Evolutionary conservation across 2,113 vertebrate genomes (phyloP).

Genomic region (Cercopithecus mona): DNA sequence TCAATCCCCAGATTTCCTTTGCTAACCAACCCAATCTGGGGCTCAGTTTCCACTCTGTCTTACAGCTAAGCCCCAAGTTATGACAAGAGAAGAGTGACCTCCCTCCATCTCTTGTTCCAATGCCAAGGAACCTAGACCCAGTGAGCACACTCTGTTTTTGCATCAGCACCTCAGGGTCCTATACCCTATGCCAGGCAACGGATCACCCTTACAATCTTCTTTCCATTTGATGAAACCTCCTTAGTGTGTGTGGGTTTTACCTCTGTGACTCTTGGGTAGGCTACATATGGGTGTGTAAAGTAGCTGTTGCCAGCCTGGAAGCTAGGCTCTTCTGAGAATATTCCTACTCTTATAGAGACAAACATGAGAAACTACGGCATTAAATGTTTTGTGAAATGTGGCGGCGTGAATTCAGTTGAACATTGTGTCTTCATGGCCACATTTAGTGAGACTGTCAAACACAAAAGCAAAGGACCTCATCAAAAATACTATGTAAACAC

Average conservation of each 20-base stretch:
- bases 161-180: too few relatives aligned
- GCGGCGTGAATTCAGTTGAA: neutral
- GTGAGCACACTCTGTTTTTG: accelerated
- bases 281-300: neutral
- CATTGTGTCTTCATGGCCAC: neutral
- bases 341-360: neutral
- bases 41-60: neutral
- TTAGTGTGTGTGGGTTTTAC: neutral
- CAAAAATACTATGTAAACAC: neutral
- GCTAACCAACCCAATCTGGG: neutral
- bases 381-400: neutral
- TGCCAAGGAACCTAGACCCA: neutral
- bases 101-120: neutral
- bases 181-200: too few relatives aligned
- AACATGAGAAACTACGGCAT: neutral
- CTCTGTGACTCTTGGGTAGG: neutral
- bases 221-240: too few relatives aligned
- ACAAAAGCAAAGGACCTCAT: neutral
- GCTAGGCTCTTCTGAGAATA: neutral
- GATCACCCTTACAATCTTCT: too few relatives aligned
- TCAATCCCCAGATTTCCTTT: neutral
- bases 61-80: too few relatives aligned
- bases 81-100: neutral
- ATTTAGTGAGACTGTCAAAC: neutral
- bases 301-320: neutral